Percentiles rank a stretch among this genome's conserved stretches.
Conservation (phyloP, 2,113 vertebrate species). For the Ochotona princeps region DNA sequence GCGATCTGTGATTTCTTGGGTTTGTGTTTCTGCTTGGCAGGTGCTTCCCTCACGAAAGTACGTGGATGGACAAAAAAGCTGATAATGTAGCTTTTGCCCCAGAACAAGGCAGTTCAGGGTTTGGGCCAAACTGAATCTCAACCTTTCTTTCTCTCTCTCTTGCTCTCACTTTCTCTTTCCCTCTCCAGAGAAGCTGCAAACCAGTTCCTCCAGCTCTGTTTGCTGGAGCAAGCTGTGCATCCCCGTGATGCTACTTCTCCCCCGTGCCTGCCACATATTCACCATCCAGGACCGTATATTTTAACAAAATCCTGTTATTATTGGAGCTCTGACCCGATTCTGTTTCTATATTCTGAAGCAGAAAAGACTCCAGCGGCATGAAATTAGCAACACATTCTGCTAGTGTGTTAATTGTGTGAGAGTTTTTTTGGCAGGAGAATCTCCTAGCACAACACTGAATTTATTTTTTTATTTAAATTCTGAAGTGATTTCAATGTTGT, state of each 20-base stretch:
- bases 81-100: conserved; percentile 59
- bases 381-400: conserved; percentile 78
- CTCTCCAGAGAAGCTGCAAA: conserved; percentile 50
- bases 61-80: background rate
- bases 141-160: background rate
- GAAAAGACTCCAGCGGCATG: conserved; percentile 65
- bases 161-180: background rate
- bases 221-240: conserved; percentile 74
- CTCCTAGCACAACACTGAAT: conserved; percentile 70
- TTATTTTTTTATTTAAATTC: conserved; percentile 80
- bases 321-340: conserved; percentile 79
- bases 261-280: conserved; percentile 63
- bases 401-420: conserved; percentile 81
- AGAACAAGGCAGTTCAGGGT: conserved; percentile 51
- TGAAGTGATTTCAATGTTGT: conserved; percentile 74
- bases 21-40: conserved; percentile 41
- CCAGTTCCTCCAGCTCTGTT: conserved; percentile 67
- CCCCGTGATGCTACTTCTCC: conserved; percentile 69
- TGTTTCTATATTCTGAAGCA: conserved; percentile 70
- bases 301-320: conserved; percentile 77
- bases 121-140: conserved; percentile 20
- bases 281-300: conserved; percentile 70
- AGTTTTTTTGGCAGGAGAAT: conserved; percentile 81
- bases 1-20: conserved; percentile 43
- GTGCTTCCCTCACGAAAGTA: conserved; percentile 59